Conservation (phyloP, 2,797 vertebrate genomes). For the Bradypodion ventrale region DNA sequence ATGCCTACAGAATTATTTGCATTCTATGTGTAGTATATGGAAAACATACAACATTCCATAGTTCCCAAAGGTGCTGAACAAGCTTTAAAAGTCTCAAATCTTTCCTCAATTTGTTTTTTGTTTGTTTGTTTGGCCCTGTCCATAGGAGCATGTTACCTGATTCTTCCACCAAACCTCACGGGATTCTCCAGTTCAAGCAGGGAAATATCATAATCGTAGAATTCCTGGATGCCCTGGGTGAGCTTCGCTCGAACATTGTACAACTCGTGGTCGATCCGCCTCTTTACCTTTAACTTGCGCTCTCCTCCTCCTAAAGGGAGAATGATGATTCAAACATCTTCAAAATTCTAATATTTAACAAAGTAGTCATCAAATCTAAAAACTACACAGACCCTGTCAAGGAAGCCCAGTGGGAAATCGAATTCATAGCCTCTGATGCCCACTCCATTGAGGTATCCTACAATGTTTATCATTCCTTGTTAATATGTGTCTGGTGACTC, state of each 20-base stretch:
- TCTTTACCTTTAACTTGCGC: conserved; percentile 28
- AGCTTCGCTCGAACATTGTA: conserved; percentile 73
- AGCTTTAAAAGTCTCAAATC: background rate
- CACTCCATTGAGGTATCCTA: no score
- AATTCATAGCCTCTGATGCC: no score
- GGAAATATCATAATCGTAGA: conserved; percentile 87
- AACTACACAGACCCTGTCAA: background rate
- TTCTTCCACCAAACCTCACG: conserved; percentile 74
- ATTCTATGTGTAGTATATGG: no score
- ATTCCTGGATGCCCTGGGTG: conserved; percentile 77
- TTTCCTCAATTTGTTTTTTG: background rate
- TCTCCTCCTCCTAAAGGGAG: background rate
- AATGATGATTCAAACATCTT: background rate
- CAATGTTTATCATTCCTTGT: no score
- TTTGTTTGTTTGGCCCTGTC: background rate
- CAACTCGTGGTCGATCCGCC: conserved; percentile 58
- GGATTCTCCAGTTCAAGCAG: conserved; percentile 72
- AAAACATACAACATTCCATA: background rate
- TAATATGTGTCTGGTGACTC: background rate
- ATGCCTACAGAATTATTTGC: no score
- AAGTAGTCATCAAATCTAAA: no score
- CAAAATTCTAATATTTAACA: no score
- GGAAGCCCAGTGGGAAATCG: no score
- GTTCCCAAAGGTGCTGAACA: no score
- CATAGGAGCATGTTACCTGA: conserved; percentile 73